Conservation (phyloP, 2,888 invertebrate species). For the Mimumesa dahlbomi region DNA sequence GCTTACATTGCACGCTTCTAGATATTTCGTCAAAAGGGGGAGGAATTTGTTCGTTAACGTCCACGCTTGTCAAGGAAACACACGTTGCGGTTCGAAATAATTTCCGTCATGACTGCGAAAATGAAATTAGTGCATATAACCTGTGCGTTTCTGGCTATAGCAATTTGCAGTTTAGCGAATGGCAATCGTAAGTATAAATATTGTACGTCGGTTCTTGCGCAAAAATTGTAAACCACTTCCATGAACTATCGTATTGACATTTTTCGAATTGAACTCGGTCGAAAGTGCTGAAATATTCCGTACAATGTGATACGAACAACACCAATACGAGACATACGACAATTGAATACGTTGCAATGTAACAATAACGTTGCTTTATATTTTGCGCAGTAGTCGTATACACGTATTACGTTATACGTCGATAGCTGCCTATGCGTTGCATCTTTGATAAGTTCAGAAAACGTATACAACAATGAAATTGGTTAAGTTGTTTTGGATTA, state of each 20-base stretch:
- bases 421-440: too few species aligned
- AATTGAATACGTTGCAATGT: too few species aligned
- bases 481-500: too few species aligned
- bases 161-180: conserved; percentile 21
- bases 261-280: too few species aligned
- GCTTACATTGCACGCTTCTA: conserved; percentile 33
- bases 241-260: too few species aligned
- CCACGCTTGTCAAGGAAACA: background rate
- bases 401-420: background rate
- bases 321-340: background rate
- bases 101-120: conserved; percentile 8
- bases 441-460: too few species aligned
- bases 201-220: background rate
- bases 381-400: conserved; percentile 9
- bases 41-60: conserved; percentile 5
- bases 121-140: conserved; percentile 43
- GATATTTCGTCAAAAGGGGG: conserved; percentile 1
- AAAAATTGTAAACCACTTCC: background rate
- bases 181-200: conserved; percentile 41
- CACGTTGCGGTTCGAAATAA: background rate
- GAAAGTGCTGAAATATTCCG: too few species aligned
- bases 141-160: conserved; percentile 37
- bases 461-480: too few species aligned
- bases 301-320: background rate
- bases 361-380: background rate